phyloP scores from a whole-genome alignment of 2,888 invertebrate species.

The Pristionchus entomophagus region DNA sequence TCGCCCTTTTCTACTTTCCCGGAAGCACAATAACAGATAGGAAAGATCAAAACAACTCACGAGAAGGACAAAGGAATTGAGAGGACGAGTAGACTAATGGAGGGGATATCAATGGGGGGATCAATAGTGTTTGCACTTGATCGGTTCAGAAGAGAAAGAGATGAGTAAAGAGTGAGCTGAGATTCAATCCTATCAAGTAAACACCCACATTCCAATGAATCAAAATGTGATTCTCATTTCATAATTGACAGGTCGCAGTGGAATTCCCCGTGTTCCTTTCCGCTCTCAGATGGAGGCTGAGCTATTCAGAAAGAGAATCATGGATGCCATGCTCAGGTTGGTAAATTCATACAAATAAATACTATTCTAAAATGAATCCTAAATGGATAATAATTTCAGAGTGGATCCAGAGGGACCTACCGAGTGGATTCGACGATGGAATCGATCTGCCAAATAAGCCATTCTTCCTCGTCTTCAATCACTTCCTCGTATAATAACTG shows the following conservation, averaged over 20 bases:
- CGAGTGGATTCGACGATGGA: constrained; percentile 45
- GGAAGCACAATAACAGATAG: not conserved
- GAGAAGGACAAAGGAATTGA: not conserved
- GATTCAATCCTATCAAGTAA: not conserved
- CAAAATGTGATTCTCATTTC: not conserved
- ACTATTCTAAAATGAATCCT: not conserved
- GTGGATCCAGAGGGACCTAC: constrained; percentile 32
- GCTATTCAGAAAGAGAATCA: constrained; percentile 23
- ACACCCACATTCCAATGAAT: constrained; percentile 13
- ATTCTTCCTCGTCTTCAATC: not conserved
- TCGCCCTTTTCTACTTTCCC: constrained; percentile 16
- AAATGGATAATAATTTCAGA: not conserved
- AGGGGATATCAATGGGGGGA: constrained; percentile 14
- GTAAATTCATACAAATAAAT: not conserved
- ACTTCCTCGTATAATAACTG: not conserved
- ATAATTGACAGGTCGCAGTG: not conserved
- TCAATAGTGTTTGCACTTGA: constrained; percentile 21
- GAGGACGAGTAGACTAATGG: not conserved
- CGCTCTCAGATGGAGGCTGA: constrained; percentile 34
- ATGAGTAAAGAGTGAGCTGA: not conserved
- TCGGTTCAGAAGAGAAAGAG: constrained; percentile 9
- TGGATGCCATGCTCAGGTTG: constrained; percentile 26
- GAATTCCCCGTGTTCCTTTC: constrained; percentile 17
- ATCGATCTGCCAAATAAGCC: constrained; percentile 7
- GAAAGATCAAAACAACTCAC: constrained; percentile 14